Evolutionary conservation across 1,140 invertebrate genomes (phyloP).

Genomic region (Rhysida immarginata): DNA sequence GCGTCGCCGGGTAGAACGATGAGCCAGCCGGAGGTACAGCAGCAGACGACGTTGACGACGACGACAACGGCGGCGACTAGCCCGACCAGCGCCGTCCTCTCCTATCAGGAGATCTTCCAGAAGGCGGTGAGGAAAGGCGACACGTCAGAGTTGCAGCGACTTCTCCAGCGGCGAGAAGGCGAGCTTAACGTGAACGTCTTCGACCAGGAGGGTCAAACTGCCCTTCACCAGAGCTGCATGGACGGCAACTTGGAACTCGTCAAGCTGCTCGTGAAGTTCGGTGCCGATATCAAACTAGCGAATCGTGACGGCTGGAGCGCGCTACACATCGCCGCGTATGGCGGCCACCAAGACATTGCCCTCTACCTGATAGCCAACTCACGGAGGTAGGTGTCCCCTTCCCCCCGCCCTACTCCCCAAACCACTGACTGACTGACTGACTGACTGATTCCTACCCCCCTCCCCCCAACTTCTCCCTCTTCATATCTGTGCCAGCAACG

Average conservation of each 20-base stretch:
- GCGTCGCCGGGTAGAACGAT: no score
- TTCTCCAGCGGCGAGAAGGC: slow-evolving; percentile 28
- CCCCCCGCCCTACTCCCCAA: no score
- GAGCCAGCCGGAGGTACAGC: no score
- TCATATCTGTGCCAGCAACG: no score
- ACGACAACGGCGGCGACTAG: not conserved
- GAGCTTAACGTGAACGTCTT: slow-evolving; percentile 32
- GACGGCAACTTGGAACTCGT: slow-evolving; percentile 37
- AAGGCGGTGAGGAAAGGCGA: slow-evolving; percentile 30
- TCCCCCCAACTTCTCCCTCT: no score
- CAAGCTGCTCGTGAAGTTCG: slow-evolving; percentile 34
- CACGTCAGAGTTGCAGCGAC: slow-evolving; percentile 25
- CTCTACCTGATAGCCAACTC: slow-evolving; percentile 25
- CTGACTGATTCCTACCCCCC: no score
- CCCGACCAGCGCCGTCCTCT: not conserved
- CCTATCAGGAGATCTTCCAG: slow-evolving; percentile 26
- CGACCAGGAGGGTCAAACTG: slow-evolving; percentile 35
- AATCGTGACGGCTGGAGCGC: slow-evolving; percentile 38
- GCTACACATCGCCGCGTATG: slow-evolving; percentile 35
- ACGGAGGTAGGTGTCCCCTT: not conserved
- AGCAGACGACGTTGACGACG: no score
- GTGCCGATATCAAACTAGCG: slow-evolving; percentile 34
- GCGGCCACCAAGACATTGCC: slow-evolving; percentile 34
- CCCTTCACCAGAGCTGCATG: slow-evolving; percentile 34
- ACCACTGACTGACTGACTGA: no score